Percentiles rank a stretch among this genome's conserved stretches.
phyloP scores from a whole-genome alignment of 1,140 invertebrate species.

The Megalopta genalis region DNA sequence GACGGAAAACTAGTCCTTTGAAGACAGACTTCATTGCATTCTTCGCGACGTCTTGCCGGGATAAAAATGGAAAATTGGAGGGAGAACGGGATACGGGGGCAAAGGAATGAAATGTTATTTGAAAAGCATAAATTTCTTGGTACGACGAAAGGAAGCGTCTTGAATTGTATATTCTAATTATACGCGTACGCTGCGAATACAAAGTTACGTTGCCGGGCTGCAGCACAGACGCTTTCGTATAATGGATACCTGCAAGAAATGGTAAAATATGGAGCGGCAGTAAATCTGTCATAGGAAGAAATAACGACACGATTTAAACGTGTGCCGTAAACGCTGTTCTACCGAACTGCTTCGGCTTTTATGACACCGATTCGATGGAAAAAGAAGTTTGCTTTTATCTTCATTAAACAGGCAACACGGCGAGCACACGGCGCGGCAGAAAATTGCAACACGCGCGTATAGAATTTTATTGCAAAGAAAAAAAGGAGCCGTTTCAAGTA shows the following conservation, averaged over 20 bases:
- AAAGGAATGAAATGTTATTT: constrained; percentile 2
- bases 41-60: neutral
- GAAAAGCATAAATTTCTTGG: constrained; percentile 22
- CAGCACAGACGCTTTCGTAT: constrained; percentile 4
- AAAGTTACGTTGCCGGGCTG: constrained; percentile 13
- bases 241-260: constrained; percentile 23
- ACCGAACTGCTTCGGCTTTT: neutral
- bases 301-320: constrained; percentile 1
- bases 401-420: neutral
- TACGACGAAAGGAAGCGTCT: neutral
- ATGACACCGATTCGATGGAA: neutral
- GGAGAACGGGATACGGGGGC: neutral
- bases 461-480: neutral
- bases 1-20: constrained; percentile 10
- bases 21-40: constrained; percentile 7
- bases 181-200: constrained; percentile 3
- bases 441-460: neutral
- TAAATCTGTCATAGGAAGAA: constrained; percentile 22
- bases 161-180: constrained; percentile 34
- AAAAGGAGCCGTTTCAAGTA: no score
- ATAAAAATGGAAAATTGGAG: neutral
- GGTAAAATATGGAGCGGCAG: constrained; percentile 5
- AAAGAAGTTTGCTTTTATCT: constrained; percentile 5
- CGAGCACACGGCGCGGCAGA: neutral
- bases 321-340: neutral